Conservation (phyloP, 2,888 invertebrate genomes). For the Dexiosoma caninum region DNA sequence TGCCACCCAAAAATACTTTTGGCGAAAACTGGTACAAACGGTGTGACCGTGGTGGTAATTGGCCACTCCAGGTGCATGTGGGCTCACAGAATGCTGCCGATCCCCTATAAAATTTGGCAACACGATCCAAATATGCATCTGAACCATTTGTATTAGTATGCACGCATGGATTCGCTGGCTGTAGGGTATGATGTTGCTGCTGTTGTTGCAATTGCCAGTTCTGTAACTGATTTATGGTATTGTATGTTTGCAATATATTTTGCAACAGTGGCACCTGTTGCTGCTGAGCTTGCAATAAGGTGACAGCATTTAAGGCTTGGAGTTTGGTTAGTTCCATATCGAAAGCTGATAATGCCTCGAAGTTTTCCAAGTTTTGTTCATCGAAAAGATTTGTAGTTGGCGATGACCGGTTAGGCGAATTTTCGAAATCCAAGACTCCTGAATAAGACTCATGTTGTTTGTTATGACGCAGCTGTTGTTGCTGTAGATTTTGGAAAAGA, state of each 20-base stretch:
- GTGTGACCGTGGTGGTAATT: constrained; percentile 85
- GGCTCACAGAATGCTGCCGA: constrained; percentile 80
- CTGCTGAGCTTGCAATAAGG: constrained; percentile 74
- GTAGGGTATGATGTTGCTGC: constrained; percentile 8
- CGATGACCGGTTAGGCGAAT: constrained; percentile 42
- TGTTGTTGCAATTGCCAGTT: constrained; percentile 61
- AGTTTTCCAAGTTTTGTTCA: constrained; percentile 67
- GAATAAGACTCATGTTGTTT: constrained; percentile 61
- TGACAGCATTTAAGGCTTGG: constrained; percentile 75
- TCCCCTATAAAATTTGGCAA: constrained; percentile 75
- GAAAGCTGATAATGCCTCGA: constrained; percentile 68
- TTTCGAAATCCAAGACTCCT: constrained; percentile 48
- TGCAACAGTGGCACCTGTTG: constrained; percentile 74
- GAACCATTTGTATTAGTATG: constrained; percentile 51
- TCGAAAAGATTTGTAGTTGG: constrained; percentile 65
- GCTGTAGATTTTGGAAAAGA: constrained; percentile 63
- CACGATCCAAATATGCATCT: constrained; percentile 75
- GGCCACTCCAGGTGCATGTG: constrained; percentile 92
- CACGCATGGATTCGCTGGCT: constrained; percentile 10
- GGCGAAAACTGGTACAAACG: constrained; percentile 89
- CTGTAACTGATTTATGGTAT: constrained; percentile 65
- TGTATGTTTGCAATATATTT: constrained; percentile 72
- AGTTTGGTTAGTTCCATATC: constrained; percentile 75
- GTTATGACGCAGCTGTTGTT: constrained; percentile 66
- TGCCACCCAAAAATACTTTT: constrained; percentile 96